Evolutionary conservation across 1,140 invertebrate genomes (phyloP), one percentile per base, ranked within the genome.

Genomic region (Drosophila albomicans): DNA sequence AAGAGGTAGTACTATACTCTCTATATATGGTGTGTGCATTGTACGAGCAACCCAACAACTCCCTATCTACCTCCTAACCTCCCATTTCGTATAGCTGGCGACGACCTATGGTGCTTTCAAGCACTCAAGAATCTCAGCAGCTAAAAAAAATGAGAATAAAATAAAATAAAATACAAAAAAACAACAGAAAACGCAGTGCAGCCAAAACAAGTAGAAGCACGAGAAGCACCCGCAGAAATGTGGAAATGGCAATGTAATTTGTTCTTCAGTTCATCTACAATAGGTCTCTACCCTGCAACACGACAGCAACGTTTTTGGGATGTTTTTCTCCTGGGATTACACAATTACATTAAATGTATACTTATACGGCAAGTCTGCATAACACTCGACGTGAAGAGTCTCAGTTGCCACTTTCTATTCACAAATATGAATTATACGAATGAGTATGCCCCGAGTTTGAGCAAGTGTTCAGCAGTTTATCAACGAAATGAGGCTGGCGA

Each of bases 231-330:
- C 57, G 57, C 32, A 52, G 56, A 72, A 81, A 49, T 65, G 80
- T 79, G 81, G 74, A 80, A 85, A 77, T 81, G 78, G 78, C 78
- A 81, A 84, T 84, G 81, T 79, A 85, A 85, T 84, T 84, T 84
- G 81, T 84, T 61, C 65, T 74, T 51, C 49, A 74, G 56, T 38
- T 56, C 48, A 74, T 54, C 71, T 68, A 51, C 46, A 73, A 38
- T 41, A 48, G 32, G 13, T 38, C 61, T 8, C 59, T 32, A 8
- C 30, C 7, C 13, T 10, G 5, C 16, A 5, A 4, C 5, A 16
- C 1, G 15, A 38, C 30, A 6, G 38, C 49, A 2, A 5, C 11
- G 49, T 46, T 66, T 66, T 56, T 56, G 63, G 20, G 35, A 38
- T 66, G 25, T 66, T 56, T 56, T 54, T 56, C 38, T 52, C 13